phyloP scores from a whole-genome alignment of 2,888 invertebrate species.

The Dicroscelio sp. region DNA sequence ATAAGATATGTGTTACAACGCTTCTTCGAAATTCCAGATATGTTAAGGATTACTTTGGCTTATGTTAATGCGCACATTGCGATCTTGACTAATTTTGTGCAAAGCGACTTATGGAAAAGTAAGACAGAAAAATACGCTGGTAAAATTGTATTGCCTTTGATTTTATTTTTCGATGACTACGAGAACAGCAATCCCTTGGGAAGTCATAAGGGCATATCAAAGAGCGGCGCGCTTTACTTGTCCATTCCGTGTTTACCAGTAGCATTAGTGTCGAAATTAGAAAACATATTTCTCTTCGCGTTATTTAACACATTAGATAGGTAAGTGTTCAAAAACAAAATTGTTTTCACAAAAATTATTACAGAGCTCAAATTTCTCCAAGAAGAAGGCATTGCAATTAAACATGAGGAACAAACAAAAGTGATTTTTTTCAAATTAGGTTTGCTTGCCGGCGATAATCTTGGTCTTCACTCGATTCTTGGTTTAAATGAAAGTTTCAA shows the following conservation, averaged over 20 bases:
- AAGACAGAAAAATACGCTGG: neutral
- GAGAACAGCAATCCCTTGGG: neutral
- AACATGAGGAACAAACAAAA: neutral
- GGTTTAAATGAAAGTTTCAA: slow-evolving; percentile 76
- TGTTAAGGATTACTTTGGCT: neutral
- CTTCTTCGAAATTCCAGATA: neutral
- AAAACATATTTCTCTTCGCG: neutral
- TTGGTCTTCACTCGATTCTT: slow-evolving; percentile 74
- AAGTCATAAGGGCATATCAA: neutral
- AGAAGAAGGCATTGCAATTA: neutral
- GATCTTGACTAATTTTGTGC: neutral
- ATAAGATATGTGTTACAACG: neutral
- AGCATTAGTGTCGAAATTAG: neutral
- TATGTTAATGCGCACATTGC: neutral
- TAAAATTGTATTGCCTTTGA: neutral
- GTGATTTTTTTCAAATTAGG: slow-evolving; percentile 23
- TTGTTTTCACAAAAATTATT: neutral
- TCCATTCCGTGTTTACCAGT: neutral
- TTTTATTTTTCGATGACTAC: neutral
- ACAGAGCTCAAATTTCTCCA: neutral
- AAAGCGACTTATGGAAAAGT: neutral
- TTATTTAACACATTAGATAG: slow-evolving; percentile 3
- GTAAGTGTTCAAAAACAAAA: neutral
- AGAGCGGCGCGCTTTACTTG: neutral
- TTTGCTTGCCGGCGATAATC: slow-evolving; percentile 78